Evolutionary conservation across 2,113 vertebrate genomes (phyloP), one percentile per base, ranked within the genome.

Genomic region (Oceanodroma tethys): DNA sequence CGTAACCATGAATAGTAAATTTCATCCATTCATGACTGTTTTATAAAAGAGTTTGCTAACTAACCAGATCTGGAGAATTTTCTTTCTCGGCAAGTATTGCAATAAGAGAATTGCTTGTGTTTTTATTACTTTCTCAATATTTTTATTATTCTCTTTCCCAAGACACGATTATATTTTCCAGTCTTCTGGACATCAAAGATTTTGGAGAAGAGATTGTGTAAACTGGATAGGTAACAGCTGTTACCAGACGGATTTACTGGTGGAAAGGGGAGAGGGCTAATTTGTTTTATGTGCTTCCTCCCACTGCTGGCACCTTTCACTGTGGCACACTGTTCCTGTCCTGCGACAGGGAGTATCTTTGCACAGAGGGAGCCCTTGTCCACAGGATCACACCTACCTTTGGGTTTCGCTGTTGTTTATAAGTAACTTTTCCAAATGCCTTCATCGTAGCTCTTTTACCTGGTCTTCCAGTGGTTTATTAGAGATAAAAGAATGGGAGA

Each of bases 201-300:
- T 71, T 84, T 94, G 72, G 91, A 89, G 68, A 79, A 78, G 72
- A 89, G 56, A 32, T 88, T 97, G 55, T 93, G 56, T 97, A 81
- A 93, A 88, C 68, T 97, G 86, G 76, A 92, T 63, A 84, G 86
- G 88, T 95, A 97, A 89, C 76, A 95, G 82, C 88, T 89, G 81
- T 88, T 94, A 81, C 84, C 43, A 42, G 74, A 88, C 1, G 6
- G 56, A 95, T 97, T 89, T 93, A 79, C 36, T 91, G 73, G 56
- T 95, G 70, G 89, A 93, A 95, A 96, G 65, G 56, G 68, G 86
- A 94, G 81, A 94, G 21, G 21, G 34, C 76, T 90, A 91, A 85
- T 95, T 94, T 93, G 43, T 80, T 95, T 95, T 85, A 75, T 85
- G 70, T 87, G 56, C 58, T 94, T 91, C 78, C 66, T 91, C 23